A percentile compares a stretch with the other conserved stretches of the same genome.
These are phyloP conservation scores for Cossypha dichroa DNA, from an alignment of 2,797 vertebrate species.

Conservation along the genomic window DNA sequence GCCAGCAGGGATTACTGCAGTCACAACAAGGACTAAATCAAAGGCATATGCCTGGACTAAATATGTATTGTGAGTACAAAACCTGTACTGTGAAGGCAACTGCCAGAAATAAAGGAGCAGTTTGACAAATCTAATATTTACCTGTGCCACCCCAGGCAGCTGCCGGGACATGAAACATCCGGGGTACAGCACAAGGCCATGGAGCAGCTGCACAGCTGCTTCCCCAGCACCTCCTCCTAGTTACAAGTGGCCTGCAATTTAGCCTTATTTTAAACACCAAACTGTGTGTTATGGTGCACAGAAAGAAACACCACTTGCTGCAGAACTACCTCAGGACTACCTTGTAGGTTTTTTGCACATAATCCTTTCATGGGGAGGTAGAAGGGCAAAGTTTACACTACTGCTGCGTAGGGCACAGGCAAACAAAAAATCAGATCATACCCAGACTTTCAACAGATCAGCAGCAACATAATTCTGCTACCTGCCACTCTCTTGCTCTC, in stretches of 20 bases:
- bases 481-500: neutral
- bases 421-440: neutral
- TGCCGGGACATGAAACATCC: neutral
- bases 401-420: neutral
- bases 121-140: neutral
- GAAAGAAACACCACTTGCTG: neutral
- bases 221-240: neutral
- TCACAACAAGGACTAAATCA: neutral
- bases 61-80: neutral
- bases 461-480: neutral
- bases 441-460: neutral
- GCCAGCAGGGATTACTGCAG: neutral
- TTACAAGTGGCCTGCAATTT: neutral
- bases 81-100: neutral
- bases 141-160: neutral
- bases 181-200: neutral
- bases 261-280: neutral
- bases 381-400: neutral
- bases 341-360: neutral
- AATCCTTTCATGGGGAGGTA: neutral
- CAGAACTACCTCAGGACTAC: neutral
- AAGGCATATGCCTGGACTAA: neutral
- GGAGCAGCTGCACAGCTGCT: neutral
- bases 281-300: neutral
- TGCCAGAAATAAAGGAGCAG: neutral